A percentile compares a stretch with the other conserved stretches of the same genome.
These are phyloP conservation scores for Onthophagus taurus DNA, from an alignment of 1,140 invertebrate genomes.

Conservation along the genomic window DNA sequence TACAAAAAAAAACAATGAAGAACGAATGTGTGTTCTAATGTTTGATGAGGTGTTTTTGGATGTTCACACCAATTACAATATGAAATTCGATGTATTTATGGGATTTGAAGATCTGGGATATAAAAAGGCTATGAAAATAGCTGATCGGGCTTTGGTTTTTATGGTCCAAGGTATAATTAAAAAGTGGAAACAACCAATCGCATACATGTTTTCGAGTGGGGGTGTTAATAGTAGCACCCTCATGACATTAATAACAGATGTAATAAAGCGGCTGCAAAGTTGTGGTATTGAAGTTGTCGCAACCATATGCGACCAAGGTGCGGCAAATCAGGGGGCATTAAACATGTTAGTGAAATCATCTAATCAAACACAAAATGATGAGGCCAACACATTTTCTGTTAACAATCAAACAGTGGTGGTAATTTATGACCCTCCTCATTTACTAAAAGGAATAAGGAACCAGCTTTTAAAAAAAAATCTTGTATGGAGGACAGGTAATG, in stretches of 20 bases:
- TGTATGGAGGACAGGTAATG: background rate
- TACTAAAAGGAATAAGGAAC: slow-evolving; percentile 13
- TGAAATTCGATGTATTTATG: slow-evolving; percentile 2
- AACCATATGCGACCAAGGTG: slow-evolving; percentile 19
- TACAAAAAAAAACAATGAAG: background rate
- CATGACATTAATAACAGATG: slow-evolving; percentile 1
- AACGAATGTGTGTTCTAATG: slow-evolving; percentile 4
- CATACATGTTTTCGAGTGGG: slow-evolving; percentile 6
- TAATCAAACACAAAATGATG: too few species aligned
- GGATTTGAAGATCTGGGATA: slow-evolving; percentile 11
- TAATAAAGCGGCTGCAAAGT: slow-evolving; percentile 11
- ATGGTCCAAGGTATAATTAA: slow-evolving; percentile 8
- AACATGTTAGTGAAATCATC: too few species aligned
- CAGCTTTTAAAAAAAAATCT: slow-evolving; percentile 1
- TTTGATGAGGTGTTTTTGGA: slow-evolving; percentile 10
- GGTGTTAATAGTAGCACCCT: background rate
- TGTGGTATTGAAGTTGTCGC: slow-evolving; percentile 16
- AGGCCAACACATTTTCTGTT: slow-evolving; percentile 2
- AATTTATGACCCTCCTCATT: slow-evolving; percentile 11
- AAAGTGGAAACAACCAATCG: slow-evolving; percentile 14
- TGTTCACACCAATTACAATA: background rate
- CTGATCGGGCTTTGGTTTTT: slow-evolving; percentile 10
- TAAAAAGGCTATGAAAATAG: background rate
- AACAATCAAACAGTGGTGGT: slow-evolving; percentile 7
- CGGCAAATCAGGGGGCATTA: too few species aligned